Conservation (phyloP, 2,888 invertebrate species). For the Gastracanthus pulcherrimus region DNA sequence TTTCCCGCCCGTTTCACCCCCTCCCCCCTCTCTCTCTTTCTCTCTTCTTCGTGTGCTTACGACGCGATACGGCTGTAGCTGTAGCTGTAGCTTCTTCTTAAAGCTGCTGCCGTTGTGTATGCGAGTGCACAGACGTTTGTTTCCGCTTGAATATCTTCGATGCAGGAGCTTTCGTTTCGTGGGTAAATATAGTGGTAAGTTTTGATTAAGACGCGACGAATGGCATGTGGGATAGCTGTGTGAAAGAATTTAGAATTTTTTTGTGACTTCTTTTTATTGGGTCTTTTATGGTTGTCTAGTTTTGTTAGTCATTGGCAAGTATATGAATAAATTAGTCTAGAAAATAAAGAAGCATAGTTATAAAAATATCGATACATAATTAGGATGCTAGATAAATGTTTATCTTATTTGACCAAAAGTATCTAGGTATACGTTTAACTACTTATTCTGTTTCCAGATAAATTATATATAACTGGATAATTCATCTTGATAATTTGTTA, state of each 20-base stretch:
- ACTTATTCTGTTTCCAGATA: too few species aligned
- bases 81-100: neutral
- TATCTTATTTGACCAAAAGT: too few species aligned
- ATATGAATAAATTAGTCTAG: too few species aligned
- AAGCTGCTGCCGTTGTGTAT: neutral
- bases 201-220: neutral
- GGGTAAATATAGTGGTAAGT: neutral
- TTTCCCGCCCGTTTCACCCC: neutral
- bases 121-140: constrained; percentile 6
- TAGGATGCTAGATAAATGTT: too few species aligned
- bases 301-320: too few species aligned
- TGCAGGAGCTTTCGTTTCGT: neutral
- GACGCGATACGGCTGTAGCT: too few species aligned
- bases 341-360: too few species aligned
- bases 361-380: too few species aligned
- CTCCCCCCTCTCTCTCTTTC: constrained; percentile 37
- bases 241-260: neutral
- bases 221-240: neutral
- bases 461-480: too few species aligned
- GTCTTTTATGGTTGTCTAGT: neutral
- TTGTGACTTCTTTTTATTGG: too few species aligned
- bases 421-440: too few species aligned
- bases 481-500: too few species aligned
- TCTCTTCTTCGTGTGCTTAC: constrained; percentile 19
- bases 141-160: constrained; percentile 27